phyloP scores from a whole-genome alignment of 2,797 vertebrate species.

The Hafferia zeledoni region DNA sequence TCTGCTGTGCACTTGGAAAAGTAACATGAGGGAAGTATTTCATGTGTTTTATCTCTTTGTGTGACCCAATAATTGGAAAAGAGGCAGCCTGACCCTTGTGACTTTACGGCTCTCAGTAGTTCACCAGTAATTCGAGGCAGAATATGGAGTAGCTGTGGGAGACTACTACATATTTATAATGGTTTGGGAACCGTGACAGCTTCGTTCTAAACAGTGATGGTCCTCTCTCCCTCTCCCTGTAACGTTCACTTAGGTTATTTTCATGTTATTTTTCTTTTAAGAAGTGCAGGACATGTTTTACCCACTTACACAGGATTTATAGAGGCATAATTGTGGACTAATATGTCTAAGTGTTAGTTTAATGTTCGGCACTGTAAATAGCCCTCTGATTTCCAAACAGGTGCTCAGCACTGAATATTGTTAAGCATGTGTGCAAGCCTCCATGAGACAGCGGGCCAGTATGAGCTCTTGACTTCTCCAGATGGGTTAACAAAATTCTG shows the following conservation, averaged over 20 bases:
- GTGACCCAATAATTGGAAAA: neutral
- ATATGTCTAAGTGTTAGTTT: neutral
- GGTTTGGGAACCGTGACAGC: neutral
- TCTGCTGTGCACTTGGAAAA: neutral
- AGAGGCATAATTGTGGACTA: neutral
- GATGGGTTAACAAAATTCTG: neutral
- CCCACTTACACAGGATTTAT: neutral
- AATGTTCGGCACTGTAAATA: neutral
- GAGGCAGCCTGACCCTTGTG: neutral
- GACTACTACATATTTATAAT: neutral
- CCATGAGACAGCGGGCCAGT: neutral
- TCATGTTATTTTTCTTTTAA: neutral
- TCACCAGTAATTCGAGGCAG: neutral
- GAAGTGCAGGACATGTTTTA: neutral
- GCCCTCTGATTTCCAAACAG: neutral
- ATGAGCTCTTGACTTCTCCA: neutral
- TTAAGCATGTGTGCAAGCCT: neutral
- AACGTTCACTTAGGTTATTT: slow-evolving; percentile 1
- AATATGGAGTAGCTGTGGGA: neutral
- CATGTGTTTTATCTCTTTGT: neutral
- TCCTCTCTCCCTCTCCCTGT: neutral
- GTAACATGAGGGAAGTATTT: neutral
- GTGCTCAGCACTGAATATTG: neutral
- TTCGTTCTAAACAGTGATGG: neutral
- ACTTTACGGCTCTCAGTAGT: neutral